Conservation (phyloP, 2,888 invertebrate species). For the Pseudeuparius sepicola region DNA sequence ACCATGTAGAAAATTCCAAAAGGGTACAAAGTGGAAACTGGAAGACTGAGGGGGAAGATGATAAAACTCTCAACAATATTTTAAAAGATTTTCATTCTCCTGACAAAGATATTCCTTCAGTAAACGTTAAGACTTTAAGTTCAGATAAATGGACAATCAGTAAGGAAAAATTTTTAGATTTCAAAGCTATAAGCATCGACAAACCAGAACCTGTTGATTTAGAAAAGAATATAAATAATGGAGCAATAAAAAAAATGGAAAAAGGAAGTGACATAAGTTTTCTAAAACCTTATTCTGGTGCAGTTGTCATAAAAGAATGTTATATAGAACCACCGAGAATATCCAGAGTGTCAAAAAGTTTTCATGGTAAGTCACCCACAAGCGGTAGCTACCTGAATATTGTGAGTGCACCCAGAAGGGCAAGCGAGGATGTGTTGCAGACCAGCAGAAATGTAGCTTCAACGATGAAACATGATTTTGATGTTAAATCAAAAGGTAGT, state of each 20-base stretch:
- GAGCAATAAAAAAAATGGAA: conserved; percentile 24
- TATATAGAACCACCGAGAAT: conserved; percentile 44
- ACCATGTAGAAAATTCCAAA: conserved; percentile 29
- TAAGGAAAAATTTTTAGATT: conserved; percentile 35
- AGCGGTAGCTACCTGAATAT: conserved; percentile 28
- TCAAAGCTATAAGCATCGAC: conserved; percentile 17
- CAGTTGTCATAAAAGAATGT: conserved; percentile 42
- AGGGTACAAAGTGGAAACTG: too few species aligned
- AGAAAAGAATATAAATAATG: conserved; percentile 27
- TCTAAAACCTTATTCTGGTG: conserved; percentile 33
- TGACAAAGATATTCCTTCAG: conserved; percentile 26
- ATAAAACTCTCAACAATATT: conserved; percentile 19
- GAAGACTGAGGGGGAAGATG: conserved; percentile 10
- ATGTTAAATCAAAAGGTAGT: conserved; percentile 11
- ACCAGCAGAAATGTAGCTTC: conserved; percentile 20
- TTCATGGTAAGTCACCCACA: conserved; percentile 36
- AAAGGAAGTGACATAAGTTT: conserved; percentile 23
- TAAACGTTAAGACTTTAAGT: conserved; percentile 25
- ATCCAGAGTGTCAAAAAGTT: conserved; percentile 40
- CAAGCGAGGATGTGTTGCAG: conserved; percentile 32
- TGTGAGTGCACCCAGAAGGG: conserved; percentile 29
- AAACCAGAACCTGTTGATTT: conserved; percentile 28
- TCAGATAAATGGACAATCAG: conserved; percentile 34
- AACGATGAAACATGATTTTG: conserved; percentile 7
- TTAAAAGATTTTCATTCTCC: conserved; percentile 26